Evolutionary conservation across 2,113 vertebrate species (phyloP).

Genomic region (Seriola aureovittata): DNA sequence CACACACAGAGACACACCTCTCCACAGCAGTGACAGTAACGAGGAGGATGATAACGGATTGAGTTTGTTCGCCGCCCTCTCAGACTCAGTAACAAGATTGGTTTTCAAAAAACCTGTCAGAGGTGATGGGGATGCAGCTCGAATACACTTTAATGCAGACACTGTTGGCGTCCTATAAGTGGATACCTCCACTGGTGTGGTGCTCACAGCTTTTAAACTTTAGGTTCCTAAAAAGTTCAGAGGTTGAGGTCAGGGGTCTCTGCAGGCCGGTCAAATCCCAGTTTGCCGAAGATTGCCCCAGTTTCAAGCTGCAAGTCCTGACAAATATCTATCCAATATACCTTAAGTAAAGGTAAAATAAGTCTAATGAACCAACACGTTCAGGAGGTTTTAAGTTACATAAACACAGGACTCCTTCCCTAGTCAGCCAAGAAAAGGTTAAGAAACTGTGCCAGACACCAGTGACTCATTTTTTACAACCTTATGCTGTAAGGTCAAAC

Average conservation of each 20-base stretch:
- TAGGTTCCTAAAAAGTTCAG: neutral
- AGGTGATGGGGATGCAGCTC: constrained; percentile 9
- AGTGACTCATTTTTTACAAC: neutral
- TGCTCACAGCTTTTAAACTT: neutral
- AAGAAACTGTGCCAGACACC: too few relatives aligned
- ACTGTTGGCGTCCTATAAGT: neutral
- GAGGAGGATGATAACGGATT: constrained; percentile 25
- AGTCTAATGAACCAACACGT: too few relatives aligned
- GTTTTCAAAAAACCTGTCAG: constrained; percentile 10
- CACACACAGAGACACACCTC: neutral
- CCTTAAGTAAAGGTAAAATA: too few relatives aligned
- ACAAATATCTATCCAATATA: too few relatives aligned
- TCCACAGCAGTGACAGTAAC: neutral
- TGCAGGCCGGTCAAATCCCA: too few relatives aligned
- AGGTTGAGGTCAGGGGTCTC: too few relatives aligned
- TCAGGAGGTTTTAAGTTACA: neutral
- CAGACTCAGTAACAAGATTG: constrained; percentile 16
- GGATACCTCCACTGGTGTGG: neutral
- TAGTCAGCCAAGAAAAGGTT: too few relatives aligned
- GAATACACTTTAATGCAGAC: neutral
- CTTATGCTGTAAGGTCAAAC: neutral
- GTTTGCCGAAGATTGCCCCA: too few relatives aligned
- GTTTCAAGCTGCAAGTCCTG: too few relatives aligned
- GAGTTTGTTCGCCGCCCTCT: constrained; percentile 21
- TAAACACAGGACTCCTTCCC: neutral